Evolutionary conservation across 2,797 vertebrate genomes (phyloP).

Genomic region (Halcyon chelicuti): DNA sequence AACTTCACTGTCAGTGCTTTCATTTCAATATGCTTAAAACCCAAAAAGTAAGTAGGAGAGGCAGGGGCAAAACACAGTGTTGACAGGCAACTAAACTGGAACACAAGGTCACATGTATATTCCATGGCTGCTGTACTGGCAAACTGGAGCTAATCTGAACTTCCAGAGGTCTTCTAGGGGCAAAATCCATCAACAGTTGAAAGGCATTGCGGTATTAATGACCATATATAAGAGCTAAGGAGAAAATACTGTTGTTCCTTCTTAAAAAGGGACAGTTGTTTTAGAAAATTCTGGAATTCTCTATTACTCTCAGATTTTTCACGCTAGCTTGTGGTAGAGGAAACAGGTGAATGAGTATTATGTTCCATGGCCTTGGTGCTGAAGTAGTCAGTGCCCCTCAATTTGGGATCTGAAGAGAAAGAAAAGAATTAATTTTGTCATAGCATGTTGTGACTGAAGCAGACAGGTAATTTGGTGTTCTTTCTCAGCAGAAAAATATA

Average conservation of each 20-base stretch:
- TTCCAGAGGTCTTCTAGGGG: not conserved
- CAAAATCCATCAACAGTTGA: not conserved
- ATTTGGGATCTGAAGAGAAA: not conserved
- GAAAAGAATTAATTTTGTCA: not conserved
- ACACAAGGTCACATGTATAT: not conserved
- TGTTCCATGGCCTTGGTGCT: not conserved
- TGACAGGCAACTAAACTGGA: not conserved
- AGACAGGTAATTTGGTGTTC: not conserved
- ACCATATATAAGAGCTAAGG: not conserved
- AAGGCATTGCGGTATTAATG: not conserved
- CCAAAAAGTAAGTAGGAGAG: not conserved
- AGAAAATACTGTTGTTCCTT: not conserved
- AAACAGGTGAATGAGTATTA: not conserved
- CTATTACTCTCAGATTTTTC: not conserved
- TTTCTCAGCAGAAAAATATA: not conserved
- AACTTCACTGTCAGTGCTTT: not conserved
- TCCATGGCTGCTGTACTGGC: not conserved
- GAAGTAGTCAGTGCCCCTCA: not conserved
- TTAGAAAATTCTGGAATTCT: not conserved
- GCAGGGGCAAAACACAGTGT: not conserved
- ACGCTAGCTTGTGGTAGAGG: not conserved
- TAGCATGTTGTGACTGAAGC: not conserved
- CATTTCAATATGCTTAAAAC: not conserved
- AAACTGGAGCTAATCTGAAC: not conserved
- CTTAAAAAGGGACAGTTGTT: not conserved